Evolutionary conservation across 1,140 invertebrate species (phyloP).

Genomic region (Cyclina sinensis): DNA sequence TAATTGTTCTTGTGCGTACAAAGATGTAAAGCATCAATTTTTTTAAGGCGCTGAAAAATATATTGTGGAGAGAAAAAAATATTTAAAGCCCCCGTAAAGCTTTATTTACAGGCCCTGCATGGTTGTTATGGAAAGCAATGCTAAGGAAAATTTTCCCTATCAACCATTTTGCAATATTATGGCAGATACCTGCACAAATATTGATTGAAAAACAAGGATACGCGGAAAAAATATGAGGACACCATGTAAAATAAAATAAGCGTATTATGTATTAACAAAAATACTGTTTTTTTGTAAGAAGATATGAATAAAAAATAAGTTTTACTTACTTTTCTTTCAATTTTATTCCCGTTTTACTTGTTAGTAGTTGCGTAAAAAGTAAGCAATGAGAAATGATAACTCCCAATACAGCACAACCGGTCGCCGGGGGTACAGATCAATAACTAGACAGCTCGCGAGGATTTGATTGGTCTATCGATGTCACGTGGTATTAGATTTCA

Average conservation of each 20-base stretch:
- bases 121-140: too few relatives aligned
- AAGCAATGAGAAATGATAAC: background rate
- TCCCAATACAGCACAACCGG: constrained; percentile 2
- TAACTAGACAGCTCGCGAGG: constrained; percentile 14
- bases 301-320: background rate
- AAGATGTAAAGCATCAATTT: too few relatives aligned
- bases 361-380: background rate
- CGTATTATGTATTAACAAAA: background rate
- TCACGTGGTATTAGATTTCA: constrained; percentile 34
- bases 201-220: background rate
- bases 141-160: background rate
- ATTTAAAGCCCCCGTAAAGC: too few relatives aligned
- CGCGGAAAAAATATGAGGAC: background rate
- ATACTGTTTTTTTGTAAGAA: background rate
- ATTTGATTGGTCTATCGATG: constrained; percentile 4
- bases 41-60: too few relatives aligned
- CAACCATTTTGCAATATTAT: background rate
- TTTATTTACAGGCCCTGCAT: too few relatives aligned
- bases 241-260: background rate
- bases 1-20: too few relatives aligned
- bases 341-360: background rate
- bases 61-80: too few relatives aligned
- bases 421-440: constrained; percentile 31
- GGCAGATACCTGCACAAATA: constrained; percentile 2
- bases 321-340: background rate